These are phyloP conservation scores for Bettongia penicillata DNA, from an alignment of 2,113 vertebrate species.

Conservation along the genomic window DNA sequence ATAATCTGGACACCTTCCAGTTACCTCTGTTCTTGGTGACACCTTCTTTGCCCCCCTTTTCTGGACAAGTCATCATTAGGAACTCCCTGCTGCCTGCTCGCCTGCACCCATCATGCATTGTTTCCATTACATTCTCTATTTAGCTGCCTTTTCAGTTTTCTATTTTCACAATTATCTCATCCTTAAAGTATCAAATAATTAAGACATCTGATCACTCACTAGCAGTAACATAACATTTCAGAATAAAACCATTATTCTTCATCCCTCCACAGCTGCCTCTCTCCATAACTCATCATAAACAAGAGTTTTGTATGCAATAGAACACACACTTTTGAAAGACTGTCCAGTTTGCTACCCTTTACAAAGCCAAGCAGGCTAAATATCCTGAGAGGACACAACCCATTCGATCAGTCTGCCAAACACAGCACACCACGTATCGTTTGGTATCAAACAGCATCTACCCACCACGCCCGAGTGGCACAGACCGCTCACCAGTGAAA, in stretches of 20 bases:
- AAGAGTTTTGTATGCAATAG: neutral
- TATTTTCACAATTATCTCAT: neutral
- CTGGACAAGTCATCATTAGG: neutral
- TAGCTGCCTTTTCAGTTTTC: neutral
- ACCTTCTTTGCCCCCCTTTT: too few relatives aligned
- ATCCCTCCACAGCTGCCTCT: neutral
- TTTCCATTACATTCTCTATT: neutral
- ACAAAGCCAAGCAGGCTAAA: too few relatives aligned
- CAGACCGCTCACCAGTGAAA: too few relatives aligned
- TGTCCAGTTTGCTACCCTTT: neutral
- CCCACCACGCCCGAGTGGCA: neutral
- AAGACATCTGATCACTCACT: neutral
- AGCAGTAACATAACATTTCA: neutral
- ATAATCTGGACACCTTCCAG: neutral
- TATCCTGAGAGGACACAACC: too few relatives aligned
- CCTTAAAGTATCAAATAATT: neutral
- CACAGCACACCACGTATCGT: accelerated
- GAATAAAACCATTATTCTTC: neutral
- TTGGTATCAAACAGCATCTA: neutral
- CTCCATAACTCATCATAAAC: neutral
- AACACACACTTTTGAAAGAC: neutral
- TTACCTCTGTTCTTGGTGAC: neutral
- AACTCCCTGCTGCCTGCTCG: too few relatives aligned
- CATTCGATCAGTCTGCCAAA: neutral
- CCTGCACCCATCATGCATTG: too few relatives aligned